Evolutionary conservation across 2,113 vertebrate species (phyloP).

Genomic region (Zapornia atra): DNA sequence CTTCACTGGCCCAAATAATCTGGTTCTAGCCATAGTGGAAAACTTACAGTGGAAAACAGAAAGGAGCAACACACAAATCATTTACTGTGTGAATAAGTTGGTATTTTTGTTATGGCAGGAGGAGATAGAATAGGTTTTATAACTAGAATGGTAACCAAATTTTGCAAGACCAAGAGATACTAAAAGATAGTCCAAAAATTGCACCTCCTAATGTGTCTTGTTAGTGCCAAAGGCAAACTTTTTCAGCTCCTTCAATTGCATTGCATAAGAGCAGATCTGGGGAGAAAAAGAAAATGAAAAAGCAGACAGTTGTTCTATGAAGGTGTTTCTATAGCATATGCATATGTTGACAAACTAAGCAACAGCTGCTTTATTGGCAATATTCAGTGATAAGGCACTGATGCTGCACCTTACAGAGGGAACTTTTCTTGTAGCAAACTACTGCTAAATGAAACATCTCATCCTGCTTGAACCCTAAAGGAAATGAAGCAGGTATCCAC

Average conservation of each 20-base stretch:
- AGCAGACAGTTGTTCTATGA: background rate
- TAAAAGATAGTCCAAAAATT: background rate
- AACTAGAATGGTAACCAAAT: background rate
- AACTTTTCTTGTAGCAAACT: background rate
- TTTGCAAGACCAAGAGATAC: background rate
- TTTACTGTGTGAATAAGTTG: background rate
- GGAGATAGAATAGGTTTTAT: background rate
- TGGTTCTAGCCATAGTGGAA: background rate
- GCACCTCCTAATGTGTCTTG: background rate
- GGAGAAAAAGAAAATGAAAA: background rate
- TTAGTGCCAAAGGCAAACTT: background rate
- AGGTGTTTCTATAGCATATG: background rate
- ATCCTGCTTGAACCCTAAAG: background rate
- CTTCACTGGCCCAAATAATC: background rate
- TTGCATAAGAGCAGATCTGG: background rate
- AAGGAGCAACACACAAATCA: background rate
- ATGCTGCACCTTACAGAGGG: background rate
- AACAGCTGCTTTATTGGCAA: constrained; percentile 15
- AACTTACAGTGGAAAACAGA: background rate
- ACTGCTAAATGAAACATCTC: background rate
- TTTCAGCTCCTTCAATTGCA: background rate
- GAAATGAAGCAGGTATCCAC: background rate
- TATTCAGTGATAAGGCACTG: background rate
- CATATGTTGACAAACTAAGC: background rate
- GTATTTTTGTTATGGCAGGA: background rate